These are phyloP conservation scores for Apamea monoglypha DNA, from an alignment of 2,888 invertebrate species.

Conservation along the genomic window DNA sequence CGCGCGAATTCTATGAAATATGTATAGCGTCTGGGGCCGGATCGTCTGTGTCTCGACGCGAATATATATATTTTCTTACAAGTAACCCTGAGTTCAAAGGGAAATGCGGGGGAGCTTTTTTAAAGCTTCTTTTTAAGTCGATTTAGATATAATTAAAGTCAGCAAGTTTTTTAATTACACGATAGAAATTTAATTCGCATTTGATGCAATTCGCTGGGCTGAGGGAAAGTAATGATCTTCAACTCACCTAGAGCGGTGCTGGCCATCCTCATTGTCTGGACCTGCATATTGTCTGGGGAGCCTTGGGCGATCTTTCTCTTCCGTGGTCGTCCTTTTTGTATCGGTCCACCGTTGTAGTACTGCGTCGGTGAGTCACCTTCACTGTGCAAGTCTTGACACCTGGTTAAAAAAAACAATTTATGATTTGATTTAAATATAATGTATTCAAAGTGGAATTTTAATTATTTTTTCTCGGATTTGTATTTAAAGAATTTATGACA, in stretches of 20 bases:
- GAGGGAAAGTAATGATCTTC: constrained; percentile 17
- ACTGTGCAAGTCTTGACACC: constrained; percentile 86
- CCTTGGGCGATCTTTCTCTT: constrained; percentile 93
- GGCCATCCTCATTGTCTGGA: constrained; percentile 92
- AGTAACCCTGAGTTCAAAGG: constrained; percentile 62
- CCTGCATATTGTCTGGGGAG: constrained; percentile 91
- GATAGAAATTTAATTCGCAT: constrained; percentile 70
- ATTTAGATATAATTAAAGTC: constrained; percentile 57
- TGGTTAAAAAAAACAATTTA: constrained; percentile 58
- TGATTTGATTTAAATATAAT: constrained; percentile 35
- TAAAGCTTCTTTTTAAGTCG: constrained; percentile 57
- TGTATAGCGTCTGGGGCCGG: constrained; percentile 70
- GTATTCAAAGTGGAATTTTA: constrained; percentile 60
- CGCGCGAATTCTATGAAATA: constrained; percentile 79
- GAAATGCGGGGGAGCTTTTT: constrained; percentile 47
- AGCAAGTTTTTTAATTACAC: constrained; percentile 59
- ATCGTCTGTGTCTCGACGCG: constrained; percentile 54
- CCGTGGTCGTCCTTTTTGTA: constrained; percentile 94
- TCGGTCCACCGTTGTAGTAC: constrained; percentile 92
- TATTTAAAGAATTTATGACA: constrained; percentile 39
- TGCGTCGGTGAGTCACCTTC: constrained; percentile 91
- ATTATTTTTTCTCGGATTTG: constrained; percentile 64
- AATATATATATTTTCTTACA: constrained; percentile 60
- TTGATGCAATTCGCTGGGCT: constrained; percentile 64
- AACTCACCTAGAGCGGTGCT: constrained; percentile 92